phyloP scores from a whole-genome alignment of 2,888 invertebrate genomes.

The Diplazon laetatorius region DNA sequence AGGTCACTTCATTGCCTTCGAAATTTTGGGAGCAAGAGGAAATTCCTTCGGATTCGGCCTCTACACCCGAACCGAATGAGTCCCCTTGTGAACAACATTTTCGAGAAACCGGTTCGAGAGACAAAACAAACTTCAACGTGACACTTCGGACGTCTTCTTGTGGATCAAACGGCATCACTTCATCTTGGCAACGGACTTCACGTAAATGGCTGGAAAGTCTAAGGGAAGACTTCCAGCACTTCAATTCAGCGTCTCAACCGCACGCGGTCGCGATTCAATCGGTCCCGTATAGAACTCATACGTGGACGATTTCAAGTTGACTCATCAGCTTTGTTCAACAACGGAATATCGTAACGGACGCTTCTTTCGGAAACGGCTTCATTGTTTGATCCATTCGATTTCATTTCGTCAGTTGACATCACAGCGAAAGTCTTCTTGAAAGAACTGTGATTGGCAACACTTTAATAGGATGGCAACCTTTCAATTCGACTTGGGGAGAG shows the following conservation, averaged over 20 bases:
- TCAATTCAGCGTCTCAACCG: too few relatives aligned
- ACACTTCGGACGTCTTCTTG: too few relatives aligned
- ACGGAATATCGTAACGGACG: background rate
- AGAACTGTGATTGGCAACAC: constrained; percentile 20
- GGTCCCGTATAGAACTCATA: too few relatives aligned
- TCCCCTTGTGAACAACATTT: constrained; percentile 24
- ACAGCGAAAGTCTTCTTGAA: background rate
- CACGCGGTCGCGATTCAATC: too few relatives aligned
- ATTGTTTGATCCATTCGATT: constrained; percentile 5
- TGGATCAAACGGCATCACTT: too few relatives aligned
- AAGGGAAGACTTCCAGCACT: too few relatives aligned
- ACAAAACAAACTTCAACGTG: too few relatives aligned
- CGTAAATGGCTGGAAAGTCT: too few relatives aligned
- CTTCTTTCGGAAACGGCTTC: constrained; percentile 11
- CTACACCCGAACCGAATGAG: constrained; percentile 21
- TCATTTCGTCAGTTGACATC: background rate
- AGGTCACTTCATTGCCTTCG: background rate
- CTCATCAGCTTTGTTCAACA: background rate
- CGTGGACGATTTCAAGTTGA: background rate
- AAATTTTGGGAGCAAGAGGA: constrained; percentile 35
- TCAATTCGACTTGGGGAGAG: background rate
- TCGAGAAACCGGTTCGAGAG: background rate
- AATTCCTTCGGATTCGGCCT: constrained; percentile 8
- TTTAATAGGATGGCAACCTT: background rate
- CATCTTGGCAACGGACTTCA: too few relatives aligned